These are phyloP conservation scores for Xenus cinereus DNA, from an alignment of 2,113 vertebrate genomes.

Conservation along the genomic window DNA sequence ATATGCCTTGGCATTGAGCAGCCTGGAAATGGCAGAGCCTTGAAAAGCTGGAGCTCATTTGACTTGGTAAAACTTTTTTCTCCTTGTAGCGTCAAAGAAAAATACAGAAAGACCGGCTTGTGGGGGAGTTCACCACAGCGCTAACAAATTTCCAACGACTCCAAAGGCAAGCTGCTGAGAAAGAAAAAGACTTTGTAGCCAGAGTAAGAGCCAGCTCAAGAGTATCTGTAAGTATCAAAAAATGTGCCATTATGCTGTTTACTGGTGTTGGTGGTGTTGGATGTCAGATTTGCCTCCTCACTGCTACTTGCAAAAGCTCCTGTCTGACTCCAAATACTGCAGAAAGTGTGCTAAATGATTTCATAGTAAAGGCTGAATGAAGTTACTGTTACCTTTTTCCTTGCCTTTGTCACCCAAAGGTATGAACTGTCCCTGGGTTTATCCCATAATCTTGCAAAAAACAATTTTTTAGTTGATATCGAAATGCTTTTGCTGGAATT, in stretches of 20 bases:
- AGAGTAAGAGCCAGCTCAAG: conserved; percentile 92
- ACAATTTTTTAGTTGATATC: background rate
- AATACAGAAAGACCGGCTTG: conserved; percentile 90
- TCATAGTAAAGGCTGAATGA: background rate
- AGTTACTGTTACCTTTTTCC: background rate
- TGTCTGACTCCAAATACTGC: background rate
- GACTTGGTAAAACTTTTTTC: background rate
- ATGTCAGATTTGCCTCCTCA: background rate
- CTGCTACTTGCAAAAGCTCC: background rate
- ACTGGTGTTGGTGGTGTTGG: background rate
- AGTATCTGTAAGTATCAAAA: conserved; percentile 83
- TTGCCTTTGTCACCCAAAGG: background rate
- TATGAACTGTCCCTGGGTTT: background rate
- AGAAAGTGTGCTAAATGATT: background rate
- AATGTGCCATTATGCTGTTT: background rate
- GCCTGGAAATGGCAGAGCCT: background rate
- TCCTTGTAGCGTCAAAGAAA: conserved; percentile 89
- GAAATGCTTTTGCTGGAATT: background rate
- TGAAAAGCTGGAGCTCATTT: background rate
- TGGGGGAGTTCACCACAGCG: conserved; percentile 89
- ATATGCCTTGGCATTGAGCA: background rate
- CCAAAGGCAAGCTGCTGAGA: conserved; percentile 90
- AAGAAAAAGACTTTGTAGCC: conserved; percentile 93
- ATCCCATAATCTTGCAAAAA: background rate
- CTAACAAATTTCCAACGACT: conserved; percentile 89